Evolutionary conservation across 2,113 vertebrate genomes (phyloP).

Genomic region (Macroglossus sobrinus): DNA sequence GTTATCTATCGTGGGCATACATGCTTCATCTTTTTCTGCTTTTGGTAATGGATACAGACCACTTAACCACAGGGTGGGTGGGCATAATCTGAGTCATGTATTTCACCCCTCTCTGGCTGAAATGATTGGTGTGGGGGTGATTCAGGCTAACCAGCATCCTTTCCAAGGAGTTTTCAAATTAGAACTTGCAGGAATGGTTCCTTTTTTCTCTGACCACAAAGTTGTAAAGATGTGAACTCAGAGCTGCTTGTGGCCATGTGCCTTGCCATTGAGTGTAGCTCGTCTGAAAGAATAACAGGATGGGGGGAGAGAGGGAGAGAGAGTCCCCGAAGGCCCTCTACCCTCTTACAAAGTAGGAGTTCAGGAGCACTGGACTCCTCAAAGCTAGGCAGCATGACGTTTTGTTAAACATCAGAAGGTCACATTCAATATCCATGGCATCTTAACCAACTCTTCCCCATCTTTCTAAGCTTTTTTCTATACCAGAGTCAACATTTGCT

Average conservation of each 20-base stretch:
- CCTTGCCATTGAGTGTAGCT: neutral
- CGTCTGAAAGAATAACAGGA: neutral
- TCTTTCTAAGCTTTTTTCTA: neutral
- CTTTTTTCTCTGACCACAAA: neutral
- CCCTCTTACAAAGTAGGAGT: neutral
- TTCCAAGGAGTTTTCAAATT: neutral
- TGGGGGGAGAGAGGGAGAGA: no score
- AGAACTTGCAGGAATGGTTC: neutral
- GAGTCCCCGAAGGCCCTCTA: neutral
- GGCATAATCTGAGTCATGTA: no score
- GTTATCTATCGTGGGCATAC: no score
- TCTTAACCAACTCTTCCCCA: neutral
- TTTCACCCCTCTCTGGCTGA: neutral
- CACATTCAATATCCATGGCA: neutral
- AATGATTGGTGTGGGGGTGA: neutral
- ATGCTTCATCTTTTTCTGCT: neutral
- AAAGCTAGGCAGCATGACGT: neutral
- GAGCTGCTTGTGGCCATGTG: neutral
- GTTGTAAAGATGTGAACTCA: neutral
- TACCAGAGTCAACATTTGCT: neutral
- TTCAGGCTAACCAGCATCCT: neutral
- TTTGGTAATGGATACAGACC: neutral
- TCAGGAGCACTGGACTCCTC: neutral
- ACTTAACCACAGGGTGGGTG: neutral
- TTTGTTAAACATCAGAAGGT: neutral